Conservation (phyloP, 2,888 invertebrate species). For the Rhyacophila evoluta region DNA sequence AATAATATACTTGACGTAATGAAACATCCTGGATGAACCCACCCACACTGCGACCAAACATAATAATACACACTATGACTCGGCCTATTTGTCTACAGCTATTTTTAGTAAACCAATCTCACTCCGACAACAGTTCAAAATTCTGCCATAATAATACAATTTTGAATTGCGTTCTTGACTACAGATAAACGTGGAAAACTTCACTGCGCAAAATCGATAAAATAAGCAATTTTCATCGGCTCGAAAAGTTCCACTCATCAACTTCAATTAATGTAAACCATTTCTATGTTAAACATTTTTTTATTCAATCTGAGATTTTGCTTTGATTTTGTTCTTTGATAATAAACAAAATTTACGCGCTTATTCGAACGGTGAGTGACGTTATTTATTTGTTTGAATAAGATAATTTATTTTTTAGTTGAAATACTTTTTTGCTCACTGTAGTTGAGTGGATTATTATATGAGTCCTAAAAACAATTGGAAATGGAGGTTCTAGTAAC, state of each 20-base stretch:
- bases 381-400: too few relatives aligned
- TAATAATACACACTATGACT: neutral
- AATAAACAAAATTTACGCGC: neutral
- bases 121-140: neutral
- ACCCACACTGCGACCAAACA: neutral
- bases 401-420: too few relatives aligned
- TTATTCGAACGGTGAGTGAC: too few relatives aligned
- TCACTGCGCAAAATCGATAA: neutral
- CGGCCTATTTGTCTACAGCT: neutral
- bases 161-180: neutral
- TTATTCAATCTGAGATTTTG: neutral
- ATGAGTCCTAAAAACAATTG: too few relatives aligned
- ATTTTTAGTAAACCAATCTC: neutral
- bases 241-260: slow-evolving; percentile 5
- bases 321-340: neutral
- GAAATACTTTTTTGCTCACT: too few relatives aligned
- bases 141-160: neutral
- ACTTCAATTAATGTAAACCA: neutral
- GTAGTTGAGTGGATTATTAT: too few relatives aligned
- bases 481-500: too few relatives aligned
- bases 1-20: neutral
- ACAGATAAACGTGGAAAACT: neutral
- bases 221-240: neutral
- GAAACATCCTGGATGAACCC: neutral
- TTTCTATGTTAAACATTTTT: neutral